Percentiles rank a stretch among this genome's conserved stretches.
These are phyloP conservation scores for Laticauda colubrina DNA, from an alignment of 2,113 vertebrate species.

Conservation along the genomic window DNA sequence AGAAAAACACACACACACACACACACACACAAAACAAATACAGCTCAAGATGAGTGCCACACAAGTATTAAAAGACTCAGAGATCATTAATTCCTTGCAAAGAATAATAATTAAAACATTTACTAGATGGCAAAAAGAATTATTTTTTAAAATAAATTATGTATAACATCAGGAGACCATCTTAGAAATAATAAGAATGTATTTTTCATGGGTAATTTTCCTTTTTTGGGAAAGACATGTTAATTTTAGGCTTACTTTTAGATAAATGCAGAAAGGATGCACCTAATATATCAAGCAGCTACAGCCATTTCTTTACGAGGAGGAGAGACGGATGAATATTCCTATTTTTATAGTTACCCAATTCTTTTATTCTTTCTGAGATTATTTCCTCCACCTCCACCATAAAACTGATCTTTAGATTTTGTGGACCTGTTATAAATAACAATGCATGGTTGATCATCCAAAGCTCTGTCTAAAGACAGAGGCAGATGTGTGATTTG, in stretches of 20 bases:
- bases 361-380: not conserved
- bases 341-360: slow-evolving; percentile 1
- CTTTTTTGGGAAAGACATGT: not conserved
- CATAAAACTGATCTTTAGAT: slow-evolving; percentile 1
- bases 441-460: slow-evolving; percentile 7
- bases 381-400: not conserved
- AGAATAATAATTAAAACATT: slow-evolving; percentile 18
- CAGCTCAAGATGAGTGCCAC: not conserved
- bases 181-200: not conserved
- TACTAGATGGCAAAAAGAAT: not conserved
- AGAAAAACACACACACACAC: not conserved
- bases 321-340: not conserved
- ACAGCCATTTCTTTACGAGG: not conserved
- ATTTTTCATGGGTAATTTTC: not conserved
- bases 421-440: not conserved
- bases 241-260: not conserved
- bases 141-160: not conserved
- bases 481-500: not conserved
- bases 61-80: slow-evolving; percentile 40
- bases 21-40: not conserved
- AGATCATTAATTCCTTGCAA: slow-evolving; percentile 33
- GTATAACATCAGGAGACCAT: not conserved
- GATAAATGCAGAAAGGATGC: not conserved
- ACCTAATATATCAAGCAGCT: not conserved
- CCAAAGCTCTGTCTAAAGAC: not conserved